A percentile compares a stretch with the other conserved stretches of the same genome.
phyloP scores from a whole-genome alignment of 1,140 invertebrate species.

The Lepidostoma basale region DNA sequence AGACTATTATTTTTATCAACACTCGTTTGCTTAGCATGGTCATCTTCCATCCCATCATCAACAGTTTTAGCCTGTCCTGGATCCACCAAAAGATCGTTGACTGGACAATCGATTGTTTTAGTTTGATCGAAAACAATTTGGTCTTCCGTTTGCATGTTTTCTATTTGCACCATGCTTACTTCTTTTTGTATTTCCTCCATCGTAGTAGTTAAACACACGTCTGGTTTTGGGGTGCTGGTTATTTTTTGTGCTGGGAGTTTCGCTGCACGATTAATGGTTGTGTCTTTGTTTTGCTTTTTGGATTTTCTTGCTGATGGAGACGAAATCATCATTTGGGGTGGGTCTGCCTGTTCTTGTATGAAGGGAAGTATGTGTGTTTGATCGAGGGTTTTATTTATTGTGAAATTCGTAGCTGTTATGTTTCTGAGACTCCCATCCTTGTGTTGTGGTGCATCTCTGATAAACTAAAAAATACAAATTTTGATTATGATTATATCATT shows the following conservation, averaged over 20 bases:
- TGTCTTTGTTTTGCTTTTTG: neutral
- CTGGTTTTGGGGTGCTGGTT: neutral
- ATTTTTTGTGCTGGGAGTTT: neutral
- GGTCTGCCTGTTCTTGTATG: neutral
- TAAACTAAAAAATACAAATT: neutral
- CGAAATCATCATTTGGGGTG: neutral
- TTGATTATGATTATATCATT: neutral
- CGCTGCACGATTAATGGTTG: neutral
- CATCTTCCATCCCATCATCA: neutral
- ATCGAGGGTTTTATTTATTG: neutral
- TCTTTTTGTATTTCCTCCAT: neutral
- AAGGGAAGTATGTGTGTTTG: neutral
- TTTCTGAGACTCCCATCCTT: neutral
- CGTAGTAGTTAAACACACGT: neutral
- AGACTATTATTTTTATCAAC: neutral
- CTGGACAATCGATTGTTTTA: too few species aligned
- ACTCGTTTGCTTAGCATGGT: too few species aligned
- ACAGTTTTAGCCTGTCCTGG: neutral
- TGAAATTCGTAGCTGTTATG: neutral
- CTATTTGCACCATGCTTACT: neutral
- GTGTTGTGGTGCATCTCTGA: neutral
- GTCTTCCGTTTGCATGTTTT: neutral
- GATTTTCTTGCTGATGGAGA: neutral
- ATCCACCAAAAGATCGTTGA: too few species aligned
- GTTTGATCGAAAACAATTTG: neutral